These are phyloP conservation scores for Tamias sibiricus DNA, from an alignment of 2,113 vertebrate genomes.

Conservation along the genomic window DNA sequence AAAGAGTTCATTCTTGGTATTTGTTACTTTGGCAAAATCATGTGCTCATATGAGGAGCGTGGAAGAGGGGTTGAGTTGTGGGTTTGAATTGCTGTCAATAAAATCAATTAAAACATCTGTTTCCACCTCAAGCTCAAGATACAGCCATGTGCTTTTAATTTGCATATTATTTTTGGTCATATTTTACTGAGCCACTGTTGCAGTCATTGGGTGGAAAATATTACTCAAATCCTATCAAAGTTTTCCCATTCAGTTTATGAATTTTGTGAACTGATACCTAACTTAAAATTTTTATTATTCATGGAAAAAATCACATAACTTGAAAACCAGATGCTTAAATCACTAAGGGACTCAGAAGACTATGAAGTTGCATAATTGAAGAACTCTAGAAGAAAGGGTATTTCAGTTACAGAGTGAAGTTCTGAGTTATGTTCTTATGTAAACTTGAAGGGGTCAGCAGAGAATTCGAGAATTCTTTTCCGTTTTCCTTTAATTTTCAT, in stretches of 20 bases:
- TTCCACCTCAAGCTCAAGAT: slow-evolving; percentile 6
- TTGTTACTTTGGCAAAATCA: neutral
- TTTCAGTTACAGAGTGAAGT: slow-evolving; percentile 30
- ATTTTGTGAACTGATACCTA: slow-evolving; percentile 75
- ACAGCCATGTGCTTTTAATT: slow-evolving; percentile 67
- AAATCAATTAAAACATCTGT: slow-evolving; percentile 65
- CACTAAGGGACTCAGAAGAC: slow-evolving; percentile 23
- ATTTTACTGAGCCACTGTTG: slow-evolving; percentile 59
- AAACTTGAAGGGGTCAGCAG: slow-evolving; percentile 11
- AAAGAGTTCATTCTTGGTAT: neutral
- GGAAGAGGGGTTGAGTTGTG: neutral
- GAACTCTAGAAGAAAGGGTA: slow-evolving; percentile 45
- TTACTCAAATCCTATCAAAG: slow-evolving; percentile 65
- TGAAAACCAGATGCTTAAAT: slow-evolving; percentile 70
- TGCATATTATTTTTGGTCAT: slow-evolving; percentile 71
- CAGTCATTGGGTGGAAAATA: slow-evolving; percentile 66
- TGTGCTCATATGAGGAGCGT: neutral
- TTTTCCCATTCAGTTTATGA: slow-evolving; percentile 68
- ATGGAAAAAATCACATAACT: slow-evolving; percentile 63
- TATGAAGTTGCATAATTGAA: slow-evolving; percentile 42
- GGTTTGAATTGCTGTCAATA: slow-evolving; percentile 33
- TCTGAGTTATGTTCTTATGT: slow-evolving; percentile 30
- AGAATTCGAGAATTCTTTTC: slow-evolving; percentile 43
- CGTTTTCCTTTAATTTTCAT: slow-evolving; percentile 36
- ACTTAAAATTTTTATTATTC: slow-evolving; percentile 66